These are phyloP conservation scores for Hartigia nigra DNA, from an alignment of 2,888 invertebrate genomes.

Conservation along the genomic window DNA sequence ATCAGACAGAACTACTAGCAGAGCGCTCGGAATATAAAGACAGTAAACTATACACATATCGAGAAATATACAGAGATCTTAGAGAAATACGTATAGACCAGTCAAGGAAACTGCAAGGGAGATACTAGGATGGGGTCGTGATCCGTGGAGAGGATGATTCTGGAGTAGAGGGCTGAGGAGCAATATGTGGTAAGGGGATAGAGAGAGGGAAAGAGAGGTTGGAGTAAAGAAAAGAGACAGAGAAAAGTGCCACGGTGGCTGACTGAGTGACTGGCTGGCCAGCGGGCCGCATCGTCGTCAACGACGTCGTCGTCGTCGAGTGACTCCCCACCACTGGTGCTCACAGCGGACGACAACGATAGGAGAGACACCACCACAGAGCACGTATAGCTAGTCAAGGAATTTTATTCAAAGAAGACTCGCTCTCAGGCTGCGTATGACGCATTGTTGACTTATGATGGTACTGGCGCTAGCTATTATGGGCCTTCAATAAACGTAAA, in stretches of 20 bases:
- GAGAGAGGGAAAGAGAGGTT: slow-evolving; percentile 21
- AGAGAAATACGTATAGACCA: too few species aligned
- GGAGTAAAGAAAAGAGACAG: slow-evolving; percentile 38
- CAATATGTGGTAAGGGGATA: slow-evolving; percentile 7
- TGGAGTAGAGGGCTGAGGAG: slow-evolving; percentile 8
- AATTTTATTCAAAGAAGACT: slow-evolving; percentile 62
- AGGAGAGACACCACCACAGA: slow-evolving; percentile 1
- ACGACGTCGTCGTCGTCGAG: slow-evolving; percentile 40
- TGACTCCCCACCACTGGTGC: slow-evolving; percentile 13
- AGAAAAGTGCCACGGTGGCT: slow-evolving; percentile 61
- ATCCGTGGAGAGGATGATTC: slow-evolving; percentile 22
- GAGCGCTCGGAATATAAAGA: not conserved
- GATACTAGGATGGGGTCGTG: slow-evolving; percentile 18
- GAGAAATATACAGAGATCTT: not conserved
- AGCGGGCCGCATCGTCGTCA: slow-evolving; percentile 47
- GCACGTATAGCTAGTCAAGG: slow-evolving; percentile 47
- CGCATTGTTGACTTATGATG: slow-evolving; percentile 30
- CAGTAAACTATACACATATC: not conserved
- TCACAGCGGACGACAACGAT: slow-evolving; percentile 10
- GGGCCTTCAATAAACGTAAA: slow-evolving; percentile 49
- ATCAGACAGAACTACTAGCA: not conserved
- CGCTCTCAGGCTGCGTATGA: slow-evolving; percentile 50
- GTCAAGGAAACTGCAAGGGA: not conserved
- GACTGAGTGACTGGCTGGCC: slow-evolving; percentile 49
- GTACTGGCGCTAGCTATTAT: slow-evolving; percentile 46